Evolutionary conservation across 1,140 invertebrate genomes (phyloP).

Genomic region (Hermatobates lingyangjiaoensis): DNA sequence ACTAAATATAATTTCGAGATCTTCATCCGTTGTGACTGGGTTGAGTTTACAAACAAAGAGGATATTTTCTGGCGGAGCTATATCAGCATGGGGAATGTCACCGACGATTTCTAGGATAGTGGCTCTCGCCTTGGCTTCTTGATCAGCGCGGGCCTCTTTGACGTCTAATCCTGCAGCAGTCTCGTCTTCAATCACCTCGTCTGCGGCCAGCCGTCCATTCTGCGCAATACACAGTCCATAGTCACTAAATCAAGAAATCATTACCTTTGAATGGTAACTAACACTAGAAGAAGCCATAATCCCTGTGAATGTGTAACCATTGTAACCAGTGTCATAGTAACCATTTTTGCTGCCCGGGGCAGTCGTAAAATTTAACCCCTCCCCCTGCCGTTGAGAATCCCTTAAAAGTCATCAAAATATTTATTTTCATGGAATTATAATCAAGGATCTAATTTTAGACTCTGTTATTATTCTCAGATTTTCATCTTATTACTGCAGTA

Average conservation of each 20-base stretch:
- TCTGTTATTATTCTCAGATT: no score
- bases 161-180: constrained; percentile 70
- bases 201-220: constrained; percentile 77
- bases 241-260: neutral
- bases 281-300: neutral
- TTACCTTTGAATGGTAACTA: neutral
- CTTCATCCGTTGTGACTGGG: constrained; percentile 93
- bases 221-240: constrained; percentile 25
- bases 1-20: constrained; percentile 94
- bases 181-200: constrained; percentile 87
- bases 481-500: no score
- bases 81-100: constrained; percentile 90
- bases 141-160: constrained; percentile 68
- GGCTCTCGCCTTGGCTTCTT: constrained; percentile 87
- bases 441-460: no score
- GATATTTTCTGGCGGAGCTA: constrained; percentile 96
- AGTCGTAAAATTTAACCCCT: no score
- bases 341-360: no score
- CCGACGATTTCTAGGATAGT: constrained; percentile 98
- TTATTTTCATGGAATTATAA: no score
- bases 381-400: no score
- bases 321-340: neutral
- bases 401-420: no score
- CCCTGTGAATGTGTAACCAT: neutral
- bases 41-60: constrained; percentile 99